These are phyloP conservation scores for Gobius niger DNA, from an alignment of 2,113 vertebrate species.

Conservation along the genomic window DNA sequence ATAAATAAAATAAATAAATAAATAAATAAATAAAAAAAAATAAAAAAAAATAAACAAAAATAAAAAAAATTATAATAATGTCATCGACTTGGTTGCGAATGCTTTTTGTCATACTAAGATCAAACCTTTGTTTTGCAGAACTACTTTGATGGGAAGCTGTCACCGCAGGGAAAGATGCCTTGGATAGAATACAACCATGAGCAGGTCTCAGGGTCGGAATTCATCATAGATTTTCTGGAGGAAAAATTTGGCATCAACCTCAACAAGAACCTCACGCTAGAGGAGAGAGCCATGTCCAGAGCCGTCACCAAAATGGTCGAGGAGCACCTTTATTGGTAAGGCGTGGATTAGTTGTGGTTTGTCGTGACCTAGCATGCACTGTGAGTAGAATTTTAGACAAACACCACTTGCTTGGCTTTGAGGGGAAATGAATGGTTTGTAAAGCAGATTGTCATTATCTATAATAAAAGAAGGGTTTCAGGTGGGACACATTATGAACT, in stretches of 20 bases:
- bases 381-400: too few relatives aligned
- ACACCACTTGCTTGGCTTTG: too few relatives aligned
- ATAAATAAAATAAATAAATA: too few relatives aligned
- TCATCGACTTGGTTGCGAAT: background rate
- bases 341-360: background rate
- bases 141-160: conserved; percentile 97
- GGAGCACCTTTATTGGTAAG: conserved; percentile 97
- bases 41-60: too few relatives aligned
- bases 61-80: too few relatives aligned
- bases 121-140: conserved; percentile 76
- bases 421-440: too few relatives aligned
- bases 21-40: too few relatives aligned
- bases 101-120: background rate
- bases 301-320: conserved; percentile 95
- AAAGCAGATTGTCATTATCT: too few relatives aligned
- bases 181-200: conserved; percentile 98
- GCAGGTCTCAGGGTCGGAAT: conserved; percentile 92
- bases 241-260: conserved; percentile 95
- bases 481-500: too few relatives aligned
- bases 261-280: conserved; percentile 86
- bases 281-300: conserved; percentile 89
- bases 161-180: conserved; percentile 97
- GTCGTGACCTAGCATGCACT: too few relatives aligned
- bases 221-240: conserved; percentile 97
- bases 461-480: too few relatives aligned